Evolutionary conservation across 1,140 invertebrate species (phyloP).

Genomic region (Apis laboriosa): DNA sequence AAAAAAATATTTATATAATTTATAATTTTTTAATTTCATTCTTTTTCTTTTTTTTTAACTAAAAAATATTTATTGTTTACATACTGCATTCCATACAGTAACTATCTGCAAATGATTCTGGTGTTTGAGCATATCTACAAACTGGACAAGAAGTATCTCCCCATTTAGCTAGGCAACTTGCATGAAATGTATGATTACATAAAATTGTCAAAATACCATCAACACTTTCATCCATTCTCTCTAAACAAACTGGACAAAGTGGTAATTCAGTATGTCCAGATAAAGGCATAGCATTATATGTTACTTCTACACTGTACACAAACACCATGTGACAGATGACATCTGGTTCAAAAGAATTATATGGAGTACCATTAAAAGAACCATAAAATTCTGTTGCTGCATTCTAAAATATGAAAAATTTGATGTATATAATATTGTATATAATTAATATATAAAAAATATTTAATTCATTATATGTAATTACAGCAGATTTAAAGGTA

Average conservation of each 20-base stretch:
- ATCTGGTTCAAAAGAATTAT: conserved; percentile 95
- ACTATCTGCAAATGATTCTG: conserved; percentile 92
- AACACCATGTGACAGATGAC: conserved; percentile 96
- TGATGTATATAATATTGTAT: background rate
- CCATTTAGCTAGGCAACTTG: conserved; percentile 97
- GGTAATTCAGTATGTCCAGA: conserved; percentile 96
- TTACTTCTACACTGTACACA: conserved; percentile 95
- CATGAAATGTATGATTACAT: conserved; percentile 99
- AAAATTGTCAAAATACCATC: conserved; percentile 98
- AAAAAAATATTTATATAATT: conserved; percentile 22
- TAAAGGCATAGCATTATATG: conserved; percentile 86
- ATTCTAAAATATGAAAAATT: conserved; percentile 80
- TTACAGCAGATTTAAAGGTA: conserved; percentile 88
- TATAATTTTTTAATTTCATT: conserved; percentile 12
- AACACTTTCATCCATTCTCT: conserved; percentile 98
- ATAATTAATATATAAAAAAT: background rate
- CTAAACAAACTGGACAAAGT: conserved; percentile 98
- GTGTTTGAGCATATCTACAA: conserved; percentile 93
- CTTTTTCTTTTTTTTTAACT: background rate
- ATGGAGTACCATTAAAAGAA: conserved; percentile 94
- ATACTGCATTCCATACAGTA: conserved; percentile 90
- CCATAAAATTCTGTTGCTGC: conserved; percentile 95
- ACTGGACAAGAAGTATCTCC: conserved; percentile 94
- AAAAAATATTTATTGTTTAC: background rate
- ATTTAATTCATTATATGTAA: conserved; percentile 6